Base-by-base conservation (phyloP, 1,140 invertebrate species). In the Macrobrachium rosenbergii region DNA sequence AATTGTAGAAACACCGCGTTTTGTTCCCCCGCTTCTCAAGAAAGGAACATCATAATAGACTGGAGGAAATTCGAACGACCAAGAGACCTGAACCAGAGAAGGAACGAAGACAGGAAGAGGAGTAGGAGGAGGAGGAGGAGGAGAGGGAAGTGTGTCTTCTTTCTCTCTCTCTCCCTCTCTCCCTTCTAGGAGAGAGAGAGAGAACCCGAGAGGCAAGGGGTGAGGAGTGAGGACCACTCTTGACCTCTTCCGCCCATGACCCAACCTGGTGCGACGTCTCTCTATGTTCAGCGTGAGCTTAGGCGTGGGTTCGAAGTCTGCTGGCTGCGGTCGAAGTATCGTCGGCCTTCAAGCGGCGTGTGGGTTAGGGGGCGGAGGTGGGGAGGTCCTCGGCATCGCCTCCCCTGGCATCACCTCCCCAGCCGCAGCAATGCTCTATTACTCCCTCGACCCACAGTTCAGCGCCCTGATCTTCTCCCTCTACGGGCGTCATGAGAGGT, bases 401-500 rank as follows among this genome's bases (percentile, higher is more conserved):
- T 37, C 62, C 23, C 59, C 28, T 3, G 3, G 3, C 1, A 37
- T 37, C 28, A 2, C 79, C 58, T 43, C 82, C 59, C 10, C 37
- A 60, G 23, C 60, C 77, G 84, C 84, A 23, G 77, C 67, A 21
- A 86, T 86, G 84, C 64, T 86, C 64, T 80, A 86, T 67, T 86
- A 86, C 64, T 59, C 77, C 58, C 77, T 86, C 14, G 84, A 86
- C n/a, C 84, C 84, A 7, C 84, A 86, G 67, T 86, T 86, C 67
- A 80, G 69, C 77, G 84, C 84, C 67, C 84, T 86, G 17, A 72
- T 86, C 77, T 86, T 80, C 84, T 86, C 84, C 77, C 63, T 86
- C 52, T 67, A 60, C 21, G 52, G 52, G 17, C 77, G 84, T 5
- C 64, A 86, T 73, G 84, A 86, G 77, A 43, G 77, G 37, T 60